A percentile compares a stretch with the other conserved stretches of the same genome.
These are phyloP conservation scores for Conus ventricosus DNA, from an alignment of 1,140 invertebrate species.

Conservation along the genomic window DNA sequence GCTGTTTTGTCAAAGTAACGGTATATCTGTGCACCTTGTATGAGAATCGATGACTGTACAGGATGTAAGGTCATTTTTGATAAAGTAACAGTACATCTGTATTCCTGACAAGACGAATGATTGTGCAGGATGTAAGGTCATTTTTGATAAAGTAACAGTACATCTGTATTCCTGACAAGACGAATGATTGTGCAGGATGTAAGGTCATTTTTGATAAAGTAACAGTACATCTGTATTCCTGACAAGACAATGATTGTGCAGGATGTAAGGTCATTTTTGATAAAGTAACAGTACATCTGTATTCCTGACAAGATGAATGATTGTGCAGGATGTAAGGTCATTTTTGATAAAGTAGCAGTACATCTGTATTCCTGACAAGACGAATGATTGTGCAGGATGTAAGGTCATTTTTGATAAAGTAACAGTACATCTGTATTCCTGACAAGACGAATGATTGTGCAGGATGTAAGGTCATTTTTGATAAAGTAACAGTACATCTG, in stretches of 20 bases:
- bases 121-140: constrained; percentile 78
- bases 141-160: not conserved
- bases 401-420: not conserved
- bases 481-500: not conserved
- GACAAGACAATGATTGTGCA: constrained; percentile 36
- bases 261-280: constrained; percentile 78
- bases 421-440: not conserved
- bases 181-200: constrained; percentile 78
- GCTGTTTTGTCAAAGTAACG: too few relatives aligned
- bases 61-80: too few relatives aligned
- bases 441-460: too few relatives aligned
- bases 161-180: too few relatives aligned
- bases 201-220: not conserved
- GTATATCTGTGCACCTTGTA: too few relatives aligned
- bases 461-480: too few relatives aligned
- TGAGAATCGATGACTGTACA: too few relatives aligned
- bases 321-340: constrained; percentile 78
- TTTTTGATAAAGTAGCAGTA: not conserved
- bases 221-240: not conserved
- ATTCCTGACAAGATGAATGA: too few relatives aligned
- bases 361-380: too few relatives aligned
- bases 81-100: not conserved
- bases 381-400: constrained; percentile 78
- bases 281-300: not conserved
- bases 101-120: too few relatives aligned